A percentile compares a stretch with the other conserved stretches of the same genome.
phyloP scores from a whole-genome alignment of 1,140 invertebrate species.

The Drosophila setifemur region DNA sequence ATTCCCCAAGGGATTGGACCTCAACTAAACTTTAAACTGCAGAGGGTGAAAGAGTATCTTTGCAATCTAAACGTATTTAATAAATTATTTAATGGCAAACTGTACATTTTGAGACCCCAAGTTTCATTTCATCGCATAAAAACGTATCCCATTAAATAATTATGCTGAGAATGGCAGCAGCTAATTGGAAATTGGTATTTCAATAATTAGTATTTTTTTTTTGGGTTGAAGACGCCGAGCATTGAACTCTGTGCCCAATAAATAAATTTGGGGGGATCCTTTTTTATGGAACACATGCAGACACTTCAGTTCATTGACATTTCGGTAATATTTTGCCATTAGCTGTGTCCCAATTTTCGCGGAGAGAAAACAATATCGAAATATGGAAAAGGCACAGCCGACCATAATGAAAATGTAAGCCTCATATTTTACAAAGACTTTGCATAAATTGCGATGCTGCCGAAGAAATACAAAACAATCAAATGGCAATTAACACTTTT shows the following conservation, averaged over 20 bases:
- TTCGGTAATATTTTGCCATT: constrained; percentile 71
- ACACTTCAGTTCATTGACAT: constrained; percentile 76
- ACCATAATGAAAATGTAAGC: constrained; percentile 68
- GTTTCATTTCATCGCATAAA: too few species aligned
- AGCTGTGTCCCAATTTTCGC: constrained; percentile 41
- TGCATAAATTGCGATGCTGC: constrained; percentile 44
- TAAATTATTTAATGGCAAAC: too few species aligned
- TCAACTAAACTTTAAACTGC: too few species aligned
- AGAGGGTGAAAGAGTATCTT: too few species aligned
- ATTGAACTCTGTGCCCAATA: constrained; percentile 70
- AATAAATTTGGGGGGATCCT: constrained; percentile 8
- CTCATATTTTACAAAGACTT: constrained; percentile 38
- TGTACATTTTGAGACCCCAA: too few species aligned
- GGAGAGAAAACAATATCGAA: constrained; percentile 40
- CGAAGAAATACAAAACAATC: constrained; percentile 38
- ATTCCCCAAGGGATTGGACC: background rate
- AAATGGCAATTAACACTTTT: constrained; percentile 59
- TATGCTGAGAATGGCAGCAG: background rate
- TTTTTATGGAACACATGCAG: constrained; percentile 49
- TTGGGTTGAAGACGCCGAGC: constrained; percentile 2
- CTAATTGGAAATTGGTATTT: constrained; percentile 59
- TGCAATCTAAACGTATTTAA: too few species aligned
- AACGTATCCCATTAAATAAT: background rate
- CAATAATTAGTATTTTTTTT: constrained; percentile 20
- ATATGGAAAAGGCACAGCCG: constrained; percentile 21